Base-by-base conservation (phyloP, 2,888 invertebrate species). In the Drosophila algonquin region DNA sequence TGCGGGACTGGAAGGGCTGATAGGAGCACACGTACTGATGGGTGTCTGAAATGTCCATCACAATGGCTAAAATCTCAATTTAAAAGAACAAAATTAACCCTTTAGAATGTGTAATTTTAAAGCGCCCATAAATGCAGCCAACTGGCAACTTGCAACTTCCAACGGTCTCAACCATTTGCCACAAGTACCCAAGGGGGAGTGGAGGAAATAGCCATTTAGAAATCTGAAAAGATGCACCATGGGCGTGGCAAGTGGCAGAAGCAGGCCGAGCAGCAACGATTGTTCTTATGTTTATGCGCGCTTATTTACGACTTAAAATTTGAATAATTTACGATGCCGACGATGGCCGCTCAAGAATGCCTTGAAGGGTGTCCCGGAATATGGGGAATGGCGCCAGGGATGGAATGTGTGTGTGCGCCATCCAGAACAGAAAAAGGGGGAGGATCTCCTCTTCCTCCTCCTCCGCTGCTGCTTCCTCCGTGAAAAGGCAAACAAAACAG, bases 261-360 rank as follows among this genome's bases (percentile, higher is more conserved):
- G 57, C 78, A 80, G 71, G 76, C 52, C 65, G 32, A 9, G 14
- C 48, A 50, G 18, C 54, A 63, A 48, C 58, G 61, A 63, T 58
- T 67, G 71, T 74, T 80, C 73, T 89, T 87, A 85, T 86, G 84
- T 83, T 88, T 86, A 89, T 77, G 78, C 73, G 57, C 77, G 64
- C 68, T 81, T 89, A 89, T 86, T 89, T 86, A 86, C 85, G 89
- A 80, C 89, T 77, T 58, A 40, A 84, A 89, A 89, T 85, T 87
- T 86, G 85, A 87, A 86, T 86, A 86, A 86, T 89, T 89, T 86
- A 89, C 80, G 86, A 84, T 58, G 69, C 69, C 77, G 62, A 54
- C 71, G 72, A 63, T 44, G 53, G 44, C 73, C 40, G 50, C 59
- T 69, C 35, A 69, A 68, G 72, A 83, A 64, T 77, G 71, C 75